Conservation (phyloP, 2,113 vertebrate genomes). For the Suricata suricatta region DNA sequence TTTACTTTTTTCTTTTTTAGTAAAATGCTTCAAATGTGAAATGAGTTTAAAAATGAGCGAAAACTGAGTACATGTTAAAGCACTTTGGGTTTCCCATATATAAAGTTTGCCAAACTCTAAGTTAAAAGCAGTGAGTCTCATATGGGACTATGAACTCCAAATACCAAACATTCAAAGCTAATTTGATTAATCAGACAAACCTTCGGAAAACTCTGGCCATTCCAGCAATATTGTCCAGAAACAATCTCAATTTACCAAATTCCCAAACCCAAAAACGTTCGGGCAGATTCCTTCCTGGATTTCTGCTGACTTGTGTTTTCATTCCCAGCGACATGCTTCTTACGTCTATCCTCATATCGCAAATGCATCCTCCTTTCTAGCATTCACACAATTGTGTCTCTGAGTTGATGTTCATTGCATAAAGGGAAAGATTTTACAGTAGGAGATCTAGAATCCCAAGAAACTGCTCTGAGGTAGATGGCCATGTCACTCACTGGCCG, state of each 20-base stretch:
- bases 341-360: neutral
- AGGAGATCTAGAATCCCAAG: neutral
- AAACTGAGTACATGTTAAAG: neutral
- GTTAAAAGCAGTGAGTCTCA: constrained; percentile 22
- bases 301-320: constrained; percentile 31
- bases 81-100: neutral
- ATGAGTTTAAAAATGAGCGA: neutral
- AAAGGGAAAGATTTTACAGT: neutral
- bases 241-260: constrained; percentile 23
- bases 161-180: constrained; percentile 10
- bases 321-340: neutral
- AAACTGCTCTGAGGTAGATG: neutral
- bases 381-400: neutral
- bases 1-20: neutral
- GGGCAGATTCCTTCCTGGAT: neutral
- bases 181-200: constrained; percentile 38
- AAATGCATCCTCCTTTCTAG: neutral
- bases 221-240: constrained; percentile 47
- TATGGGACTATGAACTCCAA: neutral
- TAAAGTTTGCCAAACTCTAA: neutral
- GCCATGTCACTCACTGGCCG: rapidly evolving
- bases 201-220: constrained; percentile 19
- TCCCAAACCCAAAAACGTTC: neutral
- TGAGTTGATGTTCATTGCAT: neutral
- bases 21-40: neutral